phyloP scores from a whole-genome alignment of 1,140 invertebrate genomes.

The Teleopsis dalmanni region DNA sequence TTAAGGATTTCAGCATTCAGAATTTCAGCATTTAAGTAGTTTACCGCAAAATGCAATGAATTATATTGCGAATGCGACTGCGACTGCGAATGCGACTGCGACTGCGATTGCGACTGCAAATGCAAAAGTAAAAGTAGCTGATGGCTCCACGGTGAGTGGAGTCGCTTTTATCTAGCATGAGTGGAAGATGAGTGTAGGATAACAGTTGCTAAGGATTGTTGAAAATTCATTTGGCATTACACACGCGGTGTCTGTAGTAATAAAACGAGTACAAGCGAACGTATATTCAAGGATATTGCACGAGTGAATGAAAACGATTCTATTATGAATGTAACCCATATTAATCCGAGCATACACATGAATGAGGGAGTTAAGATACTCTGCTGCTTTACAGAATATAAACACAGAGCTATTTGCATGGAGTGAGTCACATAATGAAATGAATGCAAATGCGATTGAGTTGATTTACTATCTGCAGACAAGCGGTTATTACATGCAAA shows the following conservation, averaged over 20 bases:
- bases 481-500: slow-evolving; percentile 27
- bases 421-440: slow-evolving; percentile 18
- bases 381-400: not conserved
- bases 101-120: too few relatives aligned
- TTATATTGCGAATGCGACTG: too few relatives aligned
- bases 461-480: slow-evolving; percentile 41
- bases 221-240: slow-evolving; percentile 13
- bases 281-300: slow-evolving; percentile 2
- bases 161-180: too few relatives aligned
- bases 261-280: slow-evolving; percentile 10
- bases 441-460: slow-evolving; percentile 20
- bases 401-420: not conserved
- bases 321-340: slow-evolving; percentile 15
- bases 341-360: not conserved
- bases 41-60: too few relatives aligned
- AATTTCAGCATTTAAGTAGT: too few relatives aligned
- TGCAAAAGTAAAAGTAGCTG: too few relatives aligned
- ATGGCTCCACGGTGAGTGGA: too few relatives aligned
- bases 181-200: too few relatives aligned
- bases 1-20: too few relatives aligned
- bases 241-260: slow-evolving; percentile 5
- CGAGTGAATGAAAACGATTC: slow-evolving; percentile 16
- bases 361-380: not conserved
- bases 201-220: too few relatives aligned
- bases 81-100: too few relatives aligned